Percentiles rank a stretch among this genome's conserved stretches.
phyloP scores from a whole-genome alignment of 1,140 invertebrate species.

The Drosophila subpulchrella region DNA sequence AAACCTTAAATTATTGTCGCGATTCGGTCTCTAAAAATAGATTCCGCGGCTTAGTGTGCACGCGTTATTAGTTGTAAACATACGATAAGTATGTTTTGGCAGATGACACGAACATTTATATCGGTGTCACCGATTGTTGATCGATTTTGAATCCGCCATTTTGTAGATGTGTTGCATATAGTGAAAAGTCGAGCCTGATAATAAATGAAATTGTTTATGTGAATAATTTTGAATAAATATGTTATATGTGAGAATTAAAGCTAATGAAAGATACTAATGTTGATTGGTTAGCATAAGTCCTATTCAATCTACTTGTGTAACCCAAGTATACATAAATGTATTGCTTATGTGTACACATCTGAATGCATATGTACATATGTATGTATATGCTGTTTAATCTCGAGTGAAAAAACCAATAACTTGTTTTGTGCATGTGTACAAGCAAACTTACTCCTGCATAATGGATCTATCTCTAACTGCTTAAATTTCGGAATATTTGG shows the following conservation, averaged over 20 bases:
- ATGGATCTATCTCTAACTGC: neutral
- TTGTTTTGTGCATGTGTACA: constrained; percentile 11
- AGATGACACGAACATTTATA: neutral
- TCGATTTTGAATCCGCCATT: constrained; percentile 29
- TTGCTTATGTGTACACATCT: constrained; percentile 23
- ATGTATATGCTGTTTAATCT: constrained; percentile 2
- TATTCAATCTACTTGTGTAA: neutral
- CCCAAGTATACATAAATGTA: neutral
- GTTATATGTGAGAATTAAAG: neutral
- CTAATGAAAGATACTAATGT: neutral
- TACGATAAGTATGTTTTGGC: neutral
- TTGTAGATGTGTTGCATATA: constrained; percentile 38
- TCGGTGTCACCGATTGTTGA: constrained; percentile 19
- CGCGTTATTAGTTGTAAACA: no score
- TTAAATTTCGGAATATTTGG: neutral
- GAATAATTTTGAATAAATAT: neutral
- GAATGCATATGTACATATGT: constrained; percentile 16
- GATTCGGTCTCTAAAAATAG: no score
- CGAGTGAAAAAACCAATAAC: constrained; percentile 17
- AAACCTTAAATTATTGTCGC: no score
- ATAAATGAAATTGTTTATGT: constrained; percentile 13
- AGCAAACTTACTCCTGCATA: neutral
- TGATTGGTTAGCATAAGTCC: neutral
- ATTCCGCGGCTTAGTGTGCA: no score
- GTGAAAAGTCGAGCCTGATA: constrained; percentile 37